Evolutionary conservation across 1,140 invertebrate species (phyloP), one percentile per base, ranked within the genome.

Genomic region (Drosophila persimilis): DNA sequence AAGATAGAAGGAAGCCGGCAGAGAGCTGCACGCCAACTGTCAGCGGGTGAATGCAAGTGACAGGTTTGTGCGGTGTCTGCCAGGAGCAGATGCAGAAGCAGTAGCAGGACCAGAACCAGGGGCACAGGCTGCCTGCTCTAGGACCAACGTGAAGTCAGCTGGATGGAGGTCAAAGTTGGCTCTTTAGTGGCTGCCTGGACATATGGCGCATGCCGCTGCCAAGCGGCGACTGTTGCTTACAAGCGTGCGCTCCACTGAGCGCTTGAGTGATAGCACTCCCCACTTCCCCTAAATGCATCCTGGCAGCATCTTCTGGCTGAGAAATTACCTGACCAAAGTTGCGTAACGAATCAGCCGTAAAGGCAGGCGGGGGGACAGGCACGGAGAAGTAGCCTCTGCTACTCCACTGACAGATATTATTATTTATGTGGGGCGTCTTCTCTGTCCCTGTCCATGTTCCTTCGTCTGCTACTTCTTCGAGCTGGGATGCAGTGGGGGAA

Each of bases 311-410:
- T 35, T 46, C 6, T 55, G 29, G 17, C 67, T 58, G 56, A 52
- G 41, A 83, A 77, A 73, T 74, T 81, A 78, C 74, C 79, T 78
- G 76, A 65, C 70, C 63, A 76, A 84, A 76, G 77, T 77, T 86
- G 69, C 81, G 73, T 71, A 80, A 75, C 81, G 69, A 86, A 85
- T 85, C 81, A 74, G 67, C 58, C 73, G 70, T 77, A 80, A 77
- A 74, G 73, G 15, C 50, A 15, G 31, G 11, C 31, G 17, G 17
- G 1, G 17, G 17, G 17, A 17, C 17, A 17, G 17, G 17, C 1
- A 17, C 17, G 17, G 17, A 17, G 17, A 17, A 17, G 17, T 17
- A 17, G 56, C 62, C 74, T 29, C 43, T 6, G 31, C 62, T 53
- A 60, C 24, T 65, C 67, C 7, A 22, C 69, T 85, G 77, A 73